Conservation (phyloP, 2,797 vertebrate genomes). For the Notoglanidium macrostoma region DNA sequence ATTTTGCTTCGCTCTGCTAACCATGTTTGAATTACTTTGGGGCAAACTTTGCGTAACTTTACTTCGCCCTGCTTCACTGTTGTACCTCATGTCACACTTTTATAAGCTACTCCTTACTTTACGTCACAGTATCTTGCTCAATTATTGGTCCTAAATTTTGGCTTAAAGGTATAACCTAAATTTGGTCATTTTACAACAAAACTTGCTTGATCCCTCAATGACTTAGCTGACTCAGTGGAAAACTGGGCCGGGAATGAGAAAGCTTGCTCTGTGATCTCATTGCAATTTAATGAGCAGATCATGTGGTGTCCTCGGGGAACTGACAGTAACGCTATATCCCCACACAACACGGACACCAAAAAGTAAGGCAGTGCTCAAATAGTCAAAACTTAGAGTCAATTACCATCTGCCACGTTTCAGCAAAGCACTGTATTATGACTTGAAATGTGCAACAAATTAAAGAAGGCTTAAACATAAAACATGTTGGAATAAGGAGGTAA, state of each 20-base stretch:
- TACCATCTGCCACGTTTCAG: not conserved
- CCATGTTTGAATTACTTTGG: slow-evolving; percentile 10
- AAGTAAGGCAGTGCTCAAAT: slow-evolving; percentile 1
- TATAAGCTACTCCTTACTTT: not conserved
- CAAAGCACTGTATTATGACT: not conserved
- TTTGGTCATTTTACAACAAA: not conserved
- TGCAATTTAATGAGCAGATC: slow-evolving; percentile 76
- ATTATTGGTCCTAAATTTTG: not conserved
- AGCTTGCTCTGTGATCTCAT: slow-evolving; percentile 70
- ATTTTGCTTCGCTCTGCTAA: slow-evolving; percentile 40
- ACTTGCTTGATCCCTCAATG: slow-evolving; percentile 13
- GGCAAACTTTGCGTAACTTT: slow-evolving; percentile 14
- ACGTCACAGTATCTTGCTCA: not conserved
- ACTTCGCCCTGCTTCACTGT: not conserved
- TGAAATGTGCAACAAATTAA: not conserved
- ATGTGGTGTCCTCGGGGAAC: slow-evolving; percentile 66
- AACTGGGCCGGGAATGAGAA: slow-evolving; percentile 50
- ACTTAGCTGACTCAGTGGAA: slow-evolving; percentile 50
- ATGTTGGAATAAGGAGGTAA: not conserved
- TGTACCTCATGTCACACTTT: not conserved
- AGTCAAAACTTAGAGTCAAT: slow-evolving; percentile 17
- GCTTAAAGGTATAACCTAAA: not conserved
- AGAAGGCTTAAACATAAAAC: not conserved
- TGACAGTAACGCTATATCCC: slow-evolving; percentile 66
- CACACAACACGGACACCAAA: slow-evolving; percentile 43